Evolutionary conservation across 2,888 invertebrate species (phyloP).

Genomic region (Cepaea hortensis): DNA sequence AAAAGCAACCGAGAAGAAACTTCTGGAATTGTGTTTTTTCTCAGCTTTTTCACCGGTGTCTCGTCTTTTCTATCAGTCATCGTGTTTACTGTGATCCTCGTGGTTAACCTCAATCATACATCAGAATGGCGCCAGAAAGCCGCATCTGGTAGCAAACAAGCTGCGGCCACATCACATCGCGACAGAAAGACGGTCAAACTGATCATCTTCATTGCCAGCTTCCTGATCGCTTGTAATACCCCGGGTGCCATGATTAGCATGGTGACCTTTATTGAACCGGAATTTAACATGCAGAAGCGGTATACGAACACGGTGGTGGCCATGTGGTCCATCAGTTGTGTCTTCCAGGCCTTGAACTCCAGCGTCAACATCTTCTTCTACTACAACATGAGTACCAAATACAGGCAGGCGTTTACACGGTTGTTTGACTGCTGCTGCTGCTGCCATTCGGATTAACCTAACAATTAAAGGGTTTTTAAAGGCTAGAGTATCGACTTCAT

Average conservation of each 20-base stretch:
- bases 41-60: background rate
- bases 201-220: background rate
- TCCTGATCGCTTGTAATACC: background rate
- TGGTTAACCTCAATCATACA: background rate
- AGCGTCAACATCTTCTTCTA: no score
- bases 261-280: background rate
- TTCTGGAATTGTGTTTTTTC: background rate
- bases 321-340: background rate
- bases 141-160: no score
- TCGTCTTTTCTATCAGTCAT: background rate
- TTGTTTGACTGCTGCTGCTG: no score
- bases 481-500: no score
- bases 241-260: background rate
- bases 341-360: no score
- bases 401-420: background rate
- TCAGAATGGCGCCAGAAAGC: background rate
- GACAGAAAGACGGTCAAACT: background rate
- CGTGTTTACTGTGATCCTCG: background rate
- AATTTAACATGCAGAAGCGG: background rate
- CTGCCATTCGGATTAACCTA: no score
- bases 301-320: background rate
- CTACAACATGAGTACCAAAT: no score
- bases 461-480: no score
- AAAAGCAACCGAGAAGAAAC: background rate
- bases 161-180: background rate